Evolutionary conservation across 2,888 invertebrate species (phyloP).

Genomic region (Hedya salicella): DNA sequence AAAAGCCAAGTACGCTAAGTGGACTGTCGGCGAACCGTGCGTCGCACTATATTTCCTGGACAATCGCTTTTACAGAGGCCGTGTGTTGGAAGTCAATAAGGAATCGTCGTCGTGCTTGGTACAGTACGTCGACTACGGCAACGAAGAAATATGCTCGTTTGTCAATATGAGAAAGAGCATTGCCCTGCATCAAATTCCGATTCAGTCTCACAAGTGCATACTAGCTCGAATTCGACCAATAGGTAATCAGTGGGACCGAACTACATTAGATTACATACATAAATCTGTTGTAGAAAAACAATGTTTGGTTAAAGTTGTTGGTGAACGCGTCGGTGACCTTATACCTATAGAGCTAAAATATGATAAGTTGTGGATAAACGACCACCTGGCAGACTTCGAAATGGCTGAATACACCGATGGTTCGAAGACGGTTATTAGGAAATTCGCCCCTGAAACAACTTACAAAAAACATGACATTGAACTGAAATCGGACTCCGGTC

Average conservation of each 20-base stretch:
- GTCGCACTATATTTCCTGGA: constrained; percentile 88
- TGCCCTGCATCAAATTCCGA: constrained; percentile 87
- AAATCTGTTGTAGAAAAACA: constrained; percentile 83
- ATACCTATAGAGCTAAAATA: constrained; percentile 69
- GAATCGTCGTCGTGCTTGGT: constrained; percentile 79
- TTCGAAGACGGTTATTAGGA: constrained; percentile 61
- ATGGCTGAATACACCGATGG: constrained; percentile 72
- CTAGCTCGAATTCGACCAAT: constrained; percentile 74
- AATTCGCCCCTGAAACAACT: constrained; percentile 53
- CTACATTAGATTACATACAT: constrained; percentile 87
- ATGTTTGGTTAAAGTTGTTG: constrained; percentile 78
- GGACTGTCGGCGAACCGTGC: constrained; percentile 88
- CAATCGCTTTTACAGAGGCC: constrained; percentile 89
- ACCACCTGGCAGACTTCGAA: constrained; percentile 77
- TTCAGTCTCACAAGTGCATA: constrained; percentile 86
- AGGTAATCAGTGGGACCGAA: constrained; percentile 73
- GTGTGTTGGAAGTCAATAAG: constrained; percentile 76
- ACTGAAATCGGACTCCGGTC: constrained; percentile 61
- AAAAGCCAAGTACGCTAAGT: constrained; percentile 78
- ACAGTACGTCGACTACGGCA: constrained; percentile 93
- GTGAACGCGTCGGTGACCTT: constrained; percentile 63
- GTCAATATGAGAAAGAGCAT: constrained; percentile 86
- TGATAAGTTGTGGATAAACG: constrained; percentile 74
- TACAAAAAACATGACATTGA: constrained; percentile 39
- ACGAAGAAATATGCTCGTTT: constrained; percentile 86